Conservation (phyloP, 2,797 vertebrate species). For the Sebastes oblongus region DNA sequence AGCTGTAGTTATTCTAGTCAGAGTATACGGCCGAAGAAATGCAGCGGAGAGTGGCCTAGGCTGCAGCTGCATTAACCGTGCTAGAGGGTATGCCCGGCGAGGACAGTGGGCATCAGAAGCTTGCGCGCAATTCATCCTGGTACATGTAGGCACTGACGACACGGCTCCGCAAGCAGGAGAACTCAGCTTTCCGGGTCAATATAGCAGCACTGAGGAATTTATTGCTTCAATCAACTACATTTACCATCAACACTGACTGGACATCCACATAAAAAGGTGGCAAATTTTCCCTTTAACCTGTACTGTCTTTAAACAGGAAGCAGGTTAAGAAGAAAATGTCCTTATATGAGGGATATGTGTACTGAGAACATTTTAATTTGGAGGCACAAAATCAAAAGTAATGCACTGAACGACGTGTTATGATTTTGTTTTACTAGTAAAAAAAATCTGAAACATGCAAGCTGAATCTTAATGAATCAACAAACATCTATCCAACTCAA, state of each 20-base stretch:
- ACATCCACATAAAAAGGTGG: no score
- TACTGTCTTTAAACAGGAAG: no score
- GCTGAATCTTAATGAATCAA: background rate
- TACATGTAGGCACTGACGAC: background rate
- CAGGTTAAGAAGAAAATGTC: background rate
- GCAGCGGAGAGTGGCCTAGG: no score
- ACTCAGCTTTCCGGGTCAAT: no score
- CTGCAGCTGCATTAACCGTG: no score
- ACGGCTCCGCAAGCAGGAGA: background rate
- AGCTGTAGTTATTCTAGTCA: no score
- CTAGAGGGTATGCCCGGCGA: no score
- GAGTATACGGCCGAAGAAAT: background rate
- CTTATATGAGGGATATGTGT: background rate
- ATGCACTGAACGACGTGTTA: background rate
- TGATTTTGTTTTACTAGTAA: background rate
- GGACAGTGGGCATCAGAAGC: no score
- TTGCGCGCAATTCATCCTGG: background rate
- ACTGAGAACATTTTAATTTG: background rate
- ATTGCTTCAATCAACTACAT: no score
- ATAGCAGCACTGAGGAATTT: no score
- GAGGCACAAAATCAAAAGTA: background rate
- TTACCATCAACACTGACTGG: no score
- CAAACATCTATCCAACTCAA: background rate
- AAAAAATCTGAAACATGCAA: background rate
- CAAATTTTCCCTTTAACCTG: no score